Evolutionary conservation across 2,888 invertebrate species (phyloP), one percentile per base, ranked within the genome.

Genomic region (Aphodius sticticus): DNA sequence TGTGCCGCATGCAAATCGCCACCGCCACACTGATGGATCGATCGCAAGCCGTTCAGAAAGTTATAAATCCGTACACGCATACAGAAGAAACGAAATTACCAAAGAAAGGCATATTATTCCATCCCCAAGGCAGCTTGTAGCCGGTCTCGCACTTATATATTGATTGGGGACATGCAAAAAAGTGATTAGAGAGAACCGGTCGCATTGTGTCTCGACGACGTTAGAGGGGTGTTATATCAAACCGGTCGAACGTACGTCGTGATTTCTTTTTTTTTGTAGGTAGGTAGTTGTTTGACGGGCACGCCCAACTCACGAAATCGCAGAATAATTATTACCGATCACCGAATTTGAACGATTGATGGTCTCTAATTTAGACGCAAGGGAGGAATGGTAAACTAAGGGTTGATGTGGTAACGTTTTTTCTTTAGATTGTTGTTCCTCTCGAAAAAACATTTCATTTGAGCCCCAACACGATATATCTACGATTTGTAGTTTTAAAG

Each of bases 51-150:
- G 53, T 53, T 53, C 53, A 53, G 53, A 53, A 53, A 53, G 53
- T 53, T 53, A 53, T 53, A 53, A 53, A 53, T 53, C 53, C 53
- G 53, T 53, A 53, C 53, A 53, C 53, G 53, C 53, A 53, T 53
- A 53, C 53, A 53, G 53, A 53, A 53, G 53, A 53, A 53, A 53
- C 53, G 53, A 53, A 53, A 53, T 53, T 53, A 53, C 53, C 53
- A 53, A 53, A 53, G 53, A 53, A 53, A 53, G 53, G 53, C 12
- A 53, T 53, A 53, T 53, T 53, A 53, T 53, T 53, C 53, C 53
- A 53, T 53, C 53, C 53, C 53, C 53, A 53, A 7, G 53, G 53
- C 26, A 26, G 26, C 26, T 26, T 26, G 26, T 26, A 26, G 26
- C 53, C 53, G 53, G 53, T 53, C 53, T 53, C 53, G 53, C 53